Conservation (phyloP, 2,888 invertebrate species). For the Drosophila subsilvestris region DNA sequence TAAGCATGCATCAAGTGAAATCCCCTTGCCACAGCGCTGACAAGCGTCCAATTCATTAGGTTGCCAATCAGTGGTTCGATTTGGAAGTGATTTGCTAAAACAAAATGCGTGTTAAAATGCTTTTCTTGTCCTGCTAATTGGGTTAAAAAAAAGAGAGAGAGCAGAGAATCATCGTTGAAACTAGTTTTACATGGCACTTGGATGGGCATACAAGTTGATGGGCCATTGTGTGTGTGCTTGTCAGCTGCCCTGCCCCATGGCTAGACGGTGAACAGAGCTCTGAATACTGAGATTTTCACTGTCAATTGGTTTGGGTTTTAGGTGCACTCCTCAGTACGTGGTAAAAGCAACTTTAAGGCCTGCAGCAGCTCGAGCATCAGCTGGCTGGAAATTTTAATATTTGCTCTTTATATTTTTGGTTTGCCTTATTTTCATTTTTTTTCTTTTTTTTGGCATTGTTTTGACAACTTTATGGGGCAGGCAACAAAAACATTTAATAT, state of each 20-base stretch:
- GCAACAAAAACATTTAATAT: conserved; percentile 62
- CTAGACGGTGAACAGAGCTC: no score
- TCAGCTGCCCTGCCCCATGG: no score
- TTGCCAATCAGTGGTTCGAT: conserved; percentile 30
- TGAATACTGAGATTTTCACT: no score
- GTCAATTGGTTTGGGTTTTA: no score
- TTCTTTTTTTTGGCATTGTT: conserved; percentile 49
- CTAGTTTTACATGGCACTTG: conserved; percentile 20
- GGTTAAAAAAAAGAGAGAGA: conserved; percentile 2
- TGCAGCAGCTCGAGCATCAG: no score
- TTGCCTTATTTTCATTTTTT: background rate
- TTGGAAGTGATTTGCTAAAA: conserved; percentile 29
- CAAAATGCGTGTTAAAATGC: conserved; percentile 42
- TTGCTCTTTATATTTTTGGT: conserved; percentile 11
- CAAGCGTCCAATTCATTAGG: conserved; percentile 8
- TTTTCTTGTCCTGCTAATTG: conserved; percentile 43
- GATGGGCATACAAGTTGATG: no score
- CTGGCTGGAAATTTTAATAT: conserved; percentile 3
- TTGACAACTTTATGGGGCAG: conserved; percentile 68
- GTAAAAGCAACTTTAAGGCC: no score
- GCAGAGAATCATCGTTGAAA: conserved; percentile 20
- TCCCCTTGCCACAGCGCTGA: background rate
- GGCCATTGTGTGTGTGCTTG: background rate
- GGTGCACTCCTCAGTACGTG: no score
- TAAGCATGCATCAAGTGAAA: background rate